Conservation (phyloP, 2,888 invertebrate species). For the Perithous albicinctus region DNA sequence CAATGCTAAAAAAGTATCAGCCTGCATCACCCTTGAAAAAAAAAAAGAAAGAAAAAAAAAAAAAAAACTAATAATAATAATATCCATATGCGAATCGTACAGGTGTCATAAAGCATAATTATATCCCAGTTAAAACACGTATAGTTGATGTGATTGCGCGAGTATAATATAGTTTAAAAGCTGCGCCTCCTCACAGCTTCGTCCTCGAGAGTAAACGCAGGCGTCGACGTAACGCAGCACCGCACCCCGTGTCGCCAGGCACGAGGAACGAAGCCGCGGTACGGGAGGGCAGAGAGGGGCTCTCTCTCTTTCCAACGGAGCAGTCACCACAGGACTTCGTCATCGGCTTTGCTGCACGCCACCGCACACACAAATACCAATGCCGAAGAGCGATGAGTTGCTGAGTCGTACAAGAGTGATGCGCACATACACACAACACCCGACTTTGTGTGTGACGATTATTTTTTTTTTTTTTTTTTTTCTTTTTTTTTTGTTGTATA, state of each 20-base stretch:
- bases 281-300: background rate
- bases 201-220: constrained; percentile 50
- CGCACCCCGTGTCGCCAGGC: constrained; percentile 53
- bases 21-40: background rate
- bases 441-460: background rate
- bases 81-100: background rate
- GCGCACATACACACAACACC: background rate
- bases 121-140: constrained; percentile 5
- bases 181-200: constrained; percentile 40
- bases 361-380: constrained; percentile 17
- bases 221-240: constrained; percentile 60
- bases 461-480: no score
- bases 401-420: constrained; percentile 12
- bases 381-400: constrained; percentile 40
- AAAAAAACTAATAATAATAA: no score
- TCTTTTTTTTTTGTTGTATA: no score
- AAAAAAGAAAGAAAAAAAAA: constrained; percentile 1
- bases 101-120: constrained; percentile 8
- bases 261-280: background rate
- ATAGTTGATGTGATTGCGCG: background rate
- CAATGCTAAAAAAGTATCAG: background rate
- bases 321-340: constrained; percentile 49
- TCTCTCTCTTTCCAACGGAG: no score
- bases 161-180: constrained; percentile 18
- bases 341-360: constrained; percentile 37